Evolutionary conservation across 2,797 vertebrate species (phyloP), one percentile per base, ranked within the genome.

Genomic region (Halcyon smyrnensis): DNA sequence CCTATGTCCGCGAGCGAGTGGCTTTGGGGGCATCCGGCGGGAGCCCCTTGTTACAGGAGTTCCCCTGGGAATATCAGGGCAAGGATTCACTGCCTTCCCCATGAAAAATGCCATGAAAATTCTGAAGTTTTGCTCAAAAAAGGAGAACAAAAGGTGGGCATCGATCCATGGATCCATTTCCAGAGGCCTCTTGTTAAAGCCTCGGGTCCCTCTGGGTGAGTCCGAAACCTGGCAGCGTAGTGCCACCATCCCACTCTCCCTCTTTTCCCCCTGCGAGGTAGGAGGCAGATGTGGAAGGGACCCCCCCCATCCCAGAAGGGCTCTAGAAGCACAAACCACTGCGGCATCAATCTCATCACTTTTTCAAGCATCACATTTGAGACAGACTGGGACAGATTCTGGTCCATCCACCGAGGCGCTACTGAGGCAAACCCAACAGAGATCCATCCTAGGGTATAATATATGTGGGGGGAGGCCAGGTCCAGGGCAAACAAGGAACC

Each of bases 171-270:
- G 27, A 56, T 59, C 56, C 37, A 32, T 86, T 83, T 70, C 65
- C 85, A 88, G 68, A 39, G 25, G 50, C 11, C 15, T 85, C 27
- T 34, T 60, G 15, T 34, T 48, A 39, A 80, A 80, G 20, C 13
- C 37, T 39, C 19, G 34, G 12, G 43, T 62, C 7, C 18, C 34
- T 28, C 25, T 24, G 25, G 25, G 53, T 8, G 45, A 50, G 5
- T 32, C 24, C 0, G 1, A 32, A 59, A 27, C 50, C 60, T 1
- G 4, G 10, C 50, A 48, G 27, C 0, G 0, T 2, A 0, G 46
- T 41, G 54, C 18, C 59, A 30, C 20, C 6, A 1, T 57, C 45
- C 15, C 15, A 24, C 27, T 39, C 12, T n/a, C 20, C 39, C n/a
- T 74, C 69, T 13, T 68, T 46, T 20, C 13, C 24, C 11, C 14